Base-by-base conservation (phyloP, 1,140 invertebrate genomes). In the Asbolus verrucosus region DNA sequence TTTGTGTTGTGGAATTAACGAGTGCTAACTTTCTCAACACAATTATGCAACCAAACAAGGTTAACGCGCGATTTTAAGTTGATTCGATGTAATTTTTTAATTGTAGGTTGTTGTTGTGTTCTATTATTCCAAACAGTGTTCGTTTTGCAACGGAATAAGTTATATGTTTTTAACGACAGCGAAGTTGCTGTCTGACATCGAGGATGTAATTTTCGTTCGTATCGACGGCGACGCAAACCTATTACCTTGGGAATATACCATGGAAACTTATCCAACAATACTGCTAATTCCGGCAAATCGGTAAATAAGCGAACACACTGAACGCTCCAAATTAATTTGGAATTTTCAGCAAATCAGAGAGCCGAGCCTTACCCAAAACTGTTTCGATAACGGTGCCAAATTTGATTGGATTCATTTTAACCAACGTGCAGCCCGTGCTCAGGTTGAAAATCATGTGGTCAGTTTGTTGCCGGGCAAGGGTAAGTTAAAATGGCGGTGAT, bases 161-260 rank as follows among this genome's bases (percentile, higher is more conserved):
- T 87, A 89, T 71, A 85, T 87, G 62, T 89, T 87, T 70, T 83
- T 91, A 38, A 85, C 85, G 24, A 83, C 90, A 11, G 88, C 91
- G n/a, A 81, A 86, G 78, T 86, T 88, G 62, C 85, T 92, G 31
- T 76, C 79, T 2, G 77, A 82, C 50, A 83, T 89, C 72, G 76
- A 83, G 43, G 81, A 85, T 75, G 77, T 92, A 5, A 75, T 81
- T 38, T 90, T 93, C 76, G 86, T 86, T 8, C 85, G 91, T 39
- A 86, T 94, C n/a, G 92, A 94, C 82, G 91, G 90, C 9, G 89
- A 92, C 74, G 84, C 85, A 0, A 92, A 94, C 82, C 91, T 93
- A 82, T 82, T 94, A 60, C 91, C 92, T 1, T 94, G 92, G 92
- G 87, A 91, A 77, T 94, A 89, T 80, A 91, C 88, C 16, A 89